Evolutionary conservation across 2,797 vertebrate species (phyloP), one percentile per base, ranked within the genome.

Genomic region (Florisuga fusca): DNA sequence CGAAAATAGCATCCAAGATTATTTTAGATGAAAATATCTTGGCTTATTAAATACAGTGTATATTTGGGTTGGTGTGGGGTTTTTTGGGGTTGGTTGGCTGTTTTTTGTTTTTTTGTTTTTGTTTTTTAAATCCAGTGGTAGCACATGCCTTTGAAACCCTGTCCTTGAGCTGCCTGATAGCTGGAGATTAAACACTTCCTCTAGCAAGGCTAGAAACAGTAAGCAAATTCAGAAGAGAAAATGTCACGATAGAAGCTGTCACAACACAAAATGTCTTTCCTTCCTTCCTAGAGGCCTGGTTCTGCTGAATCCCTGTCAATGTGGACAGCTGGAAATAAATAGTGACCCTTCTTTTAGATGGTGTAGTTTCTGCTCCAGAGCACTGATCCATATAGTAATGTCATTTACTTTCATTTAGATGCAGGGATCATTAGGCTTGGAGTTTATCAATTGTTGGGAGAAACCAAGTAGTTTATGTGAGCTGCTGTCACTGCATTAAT

Each of bases 131-230:
- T 59, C 53, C 57, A 15, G 63, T 67, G 48, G 31, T 73, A 71
- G 46, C 45, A 25, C 7, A 0, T 81, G 64, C 57, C 78, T 93
- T 85, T 81, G 61, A 73, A 86, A 34, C 3, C 0, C 26, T 73
- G 82, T 78, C 92, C 91, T 92, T 96, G 89, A 89, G 73, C 73
- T 90, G 76, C 48, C 51, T 69, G 91, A 63, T 79, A 92, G 61
- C 69, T 90, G 76, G 57, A 84, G 66, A 89, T 78, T 38, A 81
- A 91, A 76, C 41, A 25, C 48, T 87, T 92, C 87, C 76, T 94
- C 53, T 81, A 57, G 73, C 69, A 72, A 68, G 66, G 69, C 73
- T 62, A 14, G 66, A 55, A 87, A 59, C 54, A 83, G 62, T 36
- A 59, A 89, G 61, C 50, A 87, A 48, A 16, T 23, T 46, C 54